These are phyloP conservation scores for Brachypteracias leptosomus DNA, from an alignment of 2,113 vertebrate species.

Conservation along the genomic window DNA sequence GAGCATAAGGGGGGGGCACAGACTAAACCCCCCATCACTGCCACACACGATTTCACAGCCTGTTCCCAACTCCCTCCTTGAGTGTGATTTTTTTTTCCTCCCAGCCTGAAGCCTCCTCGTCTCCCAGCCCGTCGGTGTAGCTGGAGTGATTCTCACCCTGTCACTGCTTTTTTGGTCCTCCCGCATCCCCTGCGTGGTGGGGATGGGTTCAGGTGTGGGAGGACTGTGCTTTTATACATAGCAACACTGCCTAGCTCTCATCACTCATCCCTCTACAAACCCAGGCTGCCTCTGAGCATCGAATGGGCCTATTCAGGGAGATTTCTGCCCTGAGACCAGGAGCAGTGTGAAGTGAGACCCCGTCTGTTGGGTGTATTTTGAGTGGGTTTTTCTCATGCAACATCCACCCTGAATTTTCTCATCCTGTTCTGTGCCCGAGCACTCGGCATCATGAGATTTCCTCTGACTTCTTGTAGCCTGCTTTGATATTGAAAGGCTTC, in stretches of 20 bases:
- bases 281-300: too few relatives aligned
- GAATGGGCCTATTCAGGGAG: too few relatives aligned
- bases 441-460: not conserved
- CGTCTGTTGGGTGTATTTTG: too few relatives aligned
- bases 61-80: not conserved
- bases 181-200: too few relatives aligned
- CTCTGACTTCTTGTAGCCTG: not conserved
- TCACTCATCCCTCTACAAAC: too few relatives aligned
- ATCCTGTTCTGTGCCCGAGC: accelerated
- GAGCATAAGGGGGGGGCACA: not conserved
- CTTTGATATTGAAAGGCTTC: not conserved
- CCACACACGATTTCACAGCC: not conserved
- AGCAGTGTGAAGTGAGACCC: not conserved
- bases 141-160: not conserved
- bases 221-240: too few relatives aligned
- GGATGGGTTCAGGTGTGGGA: too few relatives aligned
- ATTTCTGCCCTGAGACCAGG: not conserved
- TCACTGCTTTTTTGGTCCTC: not conserved
- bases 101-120: not conserved
- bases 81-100: not conserved
- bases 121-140: not conserved
- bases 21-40: not conserved
- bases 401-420: not conserved
- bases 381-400: not conserved
- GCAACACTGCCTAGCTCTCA: too few relatives aligned